Evolutionary conservation across 2,113 vertebrate species (phyloP), one percentile per base, ranked within the genome.

Genomic region (Merops nubicus): DNA sequence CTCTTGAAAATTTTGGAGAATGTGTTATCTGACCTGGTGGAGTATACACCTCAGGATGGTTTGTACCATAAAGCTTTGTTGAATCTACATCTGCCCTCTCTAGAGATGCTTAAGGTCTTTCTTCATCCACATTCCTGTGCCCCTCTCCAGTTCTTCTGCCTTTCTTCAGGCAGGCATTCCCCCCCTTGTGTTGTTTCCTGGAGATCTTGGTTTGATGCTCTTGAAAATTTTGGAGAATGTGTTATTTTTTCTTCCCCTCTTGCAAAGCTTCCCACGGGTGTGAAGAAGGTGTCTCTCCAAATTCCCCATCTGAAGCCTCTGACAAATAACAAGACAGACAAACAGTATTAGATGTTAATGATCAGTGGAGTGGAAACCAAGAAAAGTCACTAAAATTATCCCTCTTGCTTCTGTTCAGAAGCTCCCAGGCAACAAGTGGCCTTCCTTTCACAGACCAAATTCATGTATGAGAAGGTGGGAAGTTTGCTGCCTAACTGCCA

Each of bases 281-380:
- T 50, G 76, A 83, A 93, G 68, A 91, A 85, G 72, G 26, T 12
- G 22, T 21, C 23, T 93, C 51, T 92, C 63, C 88, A 88, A 64
- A 76, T 43, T 85, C 19, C 45, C 11, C 60, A 69, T 56, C 28
- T 75, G 91, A 95, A 78, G 89, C 20, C 48, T 74, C 93, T 97
- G 86, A 75, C 31, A 95, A 89, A 92, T 43, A 89, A 93, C 25
- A 89, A 91, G 56, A 94, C 23, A 95, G 59, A 84, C 15, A 95
- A 82, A 88, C 13, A 51, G 11, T 15, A 57, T 97, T 88, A 96
- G 87, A 72, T 75, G 78, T 97, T 70, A 72, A 77, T 43, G 29
- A 63, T 53, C 28, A 60, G 29, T 31, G 21, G 64, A 54, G 26
- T 70, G 23, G 38, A 84, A 91, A 59, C 20, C 51, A 86, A 86